Conservation (phyloP, 2,797 vertebrate species). For the Sebastes glaucus region DNA sequence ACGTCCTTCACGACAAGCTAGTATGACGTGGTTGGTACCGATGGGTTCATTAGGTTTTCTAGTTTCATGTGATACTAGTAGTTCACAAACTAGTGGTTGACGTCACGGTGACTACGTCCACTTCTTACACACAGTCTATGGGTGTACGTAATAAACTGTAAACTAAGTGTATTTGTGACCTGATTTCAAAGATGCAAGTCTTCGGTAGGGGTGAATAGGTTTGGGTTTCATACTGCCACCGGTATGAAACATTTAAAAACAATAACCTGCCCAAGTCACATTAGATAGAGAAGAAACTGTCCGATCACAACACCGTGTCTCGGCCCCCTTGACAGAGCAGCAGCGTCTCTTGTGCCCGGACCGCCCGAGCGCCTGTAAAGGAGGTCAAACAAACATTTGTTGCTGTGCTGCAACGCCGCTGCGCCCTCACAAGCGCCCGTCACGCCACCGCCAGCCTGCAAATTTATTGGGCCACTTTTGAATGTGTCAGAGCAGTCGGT, state of each 20-base stretch:
- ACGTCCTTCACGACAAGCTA: no score
- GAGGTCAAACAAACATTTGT: slow-evolving; percentile 82
- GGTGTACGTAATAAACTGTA: neutral
- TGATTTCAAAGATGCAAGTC: neutral
- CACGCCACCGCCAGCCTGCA: slow-evolving; percentile 68
- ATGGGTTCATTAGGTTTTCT: no score
- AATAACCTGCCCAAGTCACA: neutral
- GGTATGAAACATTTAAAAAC: neutral
- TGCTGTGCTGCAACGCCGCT: slow-evolving; percentile 56
- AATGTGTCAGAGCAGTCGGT: slow-evolving; percentile 78
- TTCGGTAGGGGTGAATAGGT: neutral
- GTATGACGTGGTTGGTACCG: no score
- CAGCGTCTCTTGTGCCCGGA: neutral
- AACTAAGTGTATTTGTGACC: neutral
- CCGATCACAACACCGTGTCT: neutral
- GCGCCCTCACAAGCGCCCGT: slow-evolving; percentile 67
- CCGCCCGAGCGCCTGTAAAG: slow-evolving; percentile 13
- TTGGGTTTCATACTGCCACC: neutral
- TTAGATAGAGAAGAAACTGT: neutral
- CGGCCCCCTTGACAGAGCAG: slow-evolving; percentile 1
- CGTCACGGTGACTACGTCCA: no score
- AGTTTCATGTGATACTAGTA: no score
- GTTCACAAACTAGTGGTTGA: no score
- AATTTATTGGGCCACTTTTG: slow-evolving; percentile 81
- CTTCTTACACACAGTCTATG: no score